Evolutionary conservation across 2,113 vertebrate genomes (phyloP), one percentile per base, ranked within the genome.

Genomic region (Condylura cristata): DNA sequence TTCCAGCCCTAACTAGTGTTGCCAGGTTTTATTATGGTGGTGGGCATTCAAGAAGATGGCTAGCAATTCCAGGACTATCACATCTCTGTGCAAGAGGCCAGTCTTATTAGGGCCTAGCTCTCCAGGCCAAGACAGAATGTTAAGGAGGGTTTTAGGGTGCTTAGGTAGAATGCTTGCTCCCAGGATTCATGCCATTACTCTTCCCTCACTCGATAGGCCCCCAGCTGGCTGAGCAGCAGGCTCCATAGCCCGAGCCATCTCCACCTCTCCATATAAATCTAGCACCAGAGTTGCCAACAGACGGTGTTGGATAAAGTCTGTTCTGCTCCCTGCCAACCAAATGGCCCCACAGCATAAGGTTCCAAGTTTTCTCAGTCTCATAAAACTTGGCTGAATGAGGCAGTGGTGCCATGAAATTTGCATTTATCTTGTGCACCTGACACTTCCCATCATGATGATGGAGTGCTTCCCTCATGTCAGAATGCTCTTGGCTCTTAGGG

Each of bases 361-460:
- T 97, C 96, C 97, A 96, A 96, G 89, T 97, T 97, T 96, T 91
- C 95, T 96, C 93, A 87, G 89, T 96, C 96, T 96, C 94, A 83
- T 97, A 97, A 97, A 96, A 96, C 95, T 90, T 96, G 93, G 93
- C 80, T 79, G 93, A 96, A 91, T 89, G 91, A 96, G 91, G 80
- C 89, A 81, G 85, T 34, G 28, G 78, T 92, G 97, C 94, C 96
- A 96, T 94, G 96, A 97, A 95, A 96, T 95, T 78, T 96, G 95
- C 96, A 95, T 97, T 95, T 81, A 87, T 97, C 97, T 97, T 96
- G 71, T 93, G 89, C 96, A 97, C 94, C 97, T 97, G 97, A 97
- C 96, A 97, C 28, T 75, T 95, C 93, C 91, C 96, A 82, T 97
- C 95, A 96, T 32, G 68, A 96, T 97, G 96, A 97, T 95, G 34